Percentiles rank a stretch among this genome's conserved stretches.
Conservation (phyloP, 2,888 invertebrate species). For the Scaptomyza polygonia region DNA sequence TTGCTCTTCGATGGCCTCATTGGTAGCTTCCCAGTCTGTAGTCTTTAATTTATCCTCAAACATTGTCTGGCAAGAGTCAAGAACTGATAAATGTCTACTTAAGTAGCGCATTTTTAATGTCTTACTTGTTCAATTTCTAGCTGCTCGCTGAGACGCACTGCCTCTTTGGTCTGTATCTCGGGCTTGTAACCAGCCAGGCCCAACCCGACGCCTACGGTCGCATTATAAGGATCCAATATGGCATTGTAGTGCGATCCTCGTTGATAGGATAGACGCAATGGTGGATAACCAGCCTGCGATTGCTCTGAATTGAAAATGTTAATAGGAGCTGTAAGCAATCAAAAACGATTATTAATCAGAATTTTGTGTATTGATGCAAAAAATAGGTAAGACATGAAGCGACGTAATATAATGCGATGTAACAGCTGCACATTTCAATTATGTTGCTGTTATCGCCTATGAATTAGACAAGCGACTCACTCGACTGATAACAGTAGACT, state of each 20-base stretch:
- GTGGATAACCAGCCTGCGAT: constrained; percentile 89
- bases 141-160: constrained; percentile 91
- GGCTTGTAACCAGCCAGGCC: constrained; percentile 93
- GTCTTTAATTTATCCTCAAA: constrained; percentile 94
- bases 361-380: no score
- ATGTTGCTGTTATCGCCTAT: background rate
- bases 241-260: constrained; percentile 95
- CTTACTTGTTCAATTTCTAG: constrained; percentile 90
- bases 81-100: background rate
- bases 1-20: constrained; percentile 95
- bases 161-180: constrained; percentile 90
- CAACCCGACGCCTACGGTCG: constrained; percentile 92
- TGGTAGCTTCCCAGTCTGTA: constrained; percentile 96
- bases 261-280: constrained; percentile 94
- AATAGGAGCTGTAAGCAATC: constrained; percentile 89
- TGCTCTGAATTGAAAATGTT: constrained; percentile 93
- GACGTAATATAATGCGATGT: background rate
- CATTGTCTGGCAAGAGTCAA: constrained; percentile 88
- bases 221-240: constrained; percentile 92
- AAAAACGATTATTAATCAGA: background rate
- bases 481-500: constrained; percentile 87
- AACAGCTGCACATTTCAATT: no score
- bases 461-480: constrained; percentile 55
- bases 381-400: background rate
- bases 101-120: background rate